Evolutionary conservation across 2,888 invertebrate genomes (phyloP).

Genomic region (Nemoura dubitans): DNA sequence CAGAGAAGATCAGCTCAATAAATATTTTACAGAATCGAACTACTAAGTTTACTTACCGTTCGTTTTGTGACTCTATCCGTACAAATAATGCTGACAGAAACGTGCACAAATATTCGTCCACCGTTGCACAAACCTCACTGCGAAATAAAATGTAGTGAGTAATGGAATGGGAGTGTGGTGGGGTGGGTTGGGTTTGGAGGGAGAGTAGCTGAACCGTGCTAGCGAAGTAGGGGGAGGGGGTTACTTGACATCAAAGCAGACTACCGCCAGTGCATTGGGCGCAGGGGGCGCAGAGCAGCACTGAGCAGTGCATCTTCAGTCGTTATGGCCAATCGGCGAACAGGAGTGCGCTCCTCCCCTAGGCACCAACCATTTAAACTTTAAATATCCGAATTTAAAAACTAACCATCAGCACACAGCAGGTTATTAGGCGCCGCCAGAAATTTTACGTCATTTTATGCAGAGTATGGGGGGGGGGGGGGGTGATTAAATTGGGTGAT

Average conservation of each 20-base stretch:
- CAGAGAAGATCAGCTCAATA: not conserved
- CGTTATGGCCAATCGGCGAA: not conserved
- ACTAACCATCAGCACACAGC: too few relatives aligned
- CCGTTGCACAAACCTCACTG: not conserved
- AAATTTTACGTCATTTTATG: too few relatives aligned
- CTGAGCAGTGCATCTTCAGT: not conserved
- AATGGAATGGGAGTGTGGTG: not conserved
- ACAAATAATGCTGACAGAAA: conserved; percentile 12
- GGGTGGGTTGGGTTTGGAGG: not conserved
- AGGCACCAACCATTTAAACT: not conserved
- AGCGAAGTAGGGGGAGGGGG: not conserved
- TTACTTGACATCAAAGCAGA: not conserved
- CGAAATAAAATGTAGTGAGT: not conserved
- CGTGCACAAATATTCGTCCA: not conserved
- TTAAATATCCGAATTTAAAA: not conserved
- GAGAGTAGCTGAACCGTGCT: too few relatives aligned
- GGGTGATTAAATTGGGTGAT: too few relatives aligned
- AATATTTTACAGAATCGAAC: not conserved
- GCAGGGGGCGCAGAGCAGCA: not conserved
- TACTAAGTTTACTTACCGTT: not conserved
- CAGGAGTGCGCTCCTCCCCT: not conserved
- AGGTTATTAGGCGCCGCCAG: too few relatives aligned
- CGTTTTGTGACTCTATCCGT: not conserved
- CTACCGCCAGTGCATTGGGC: too few relatives aligned
- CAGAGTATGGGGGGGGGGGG: too few relatives aligned